These are phyloP conservation scores for Mechanitis mazaeus DNA, from an alignment of 2,888 invertebrate species.

Conservation along the genomic window DNA sequence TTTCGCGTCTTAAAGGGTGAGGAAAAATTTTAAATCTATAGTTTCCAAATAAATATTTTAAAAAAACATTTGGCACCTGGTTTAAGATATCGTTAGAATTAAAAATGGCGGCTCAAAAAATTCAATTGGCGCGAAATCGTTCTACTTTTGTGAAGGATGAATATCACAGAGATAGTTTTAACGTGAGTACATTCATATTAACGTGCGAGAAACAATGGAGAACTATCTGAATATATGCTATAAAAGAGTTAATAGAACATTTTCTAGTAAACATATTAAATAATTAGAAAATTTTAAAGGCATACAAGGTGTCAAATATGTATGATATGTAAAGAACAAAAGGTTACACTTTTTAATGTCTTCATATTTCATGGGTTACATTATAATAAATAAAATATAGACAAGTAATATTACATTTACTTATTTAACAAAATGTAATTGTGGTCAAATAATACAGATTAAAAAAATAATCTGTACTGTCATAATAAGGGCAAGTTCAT, in stretches of 20 bases:
- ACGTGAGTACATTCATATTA: slow-evolving; percentile 27
- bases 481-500: too few species aligned
- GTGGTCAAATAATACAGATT: too few species aligned
- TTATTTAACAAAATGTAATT: too few species aligned
- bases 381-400: too few species aligned
- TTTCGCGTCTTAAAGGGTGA: slow-evolving; percentile 19
- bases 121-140: slow-evolving; percentile 36
- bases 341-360: too few species aligned
- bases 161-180: slow-evolving; percentile 55
- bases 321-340: too few species aligned
- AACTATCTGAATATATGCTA: slow-evolving; percentile 7
- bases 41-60: slow-evolving; percentile 4
- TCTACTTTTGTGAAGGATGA: slow-evolving; percentile 41
- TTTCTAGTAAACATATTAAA: too few species aligned
- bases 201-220: slow-evolving; percentile 14
- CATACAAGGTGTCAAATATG: too few species aligned
- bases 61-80: slow-evolving; percentile 26
- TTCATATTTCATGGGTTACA: too few species aligned
- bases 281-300: too few species aligned
- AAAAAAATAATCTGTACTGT: too few species aligned
- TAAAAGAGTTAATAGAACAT: neutral
- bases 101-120: slow-evolving; percentile 9
- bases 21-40: slow-evolving; percentile 7
- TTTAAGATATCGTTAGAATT: slow-evolving; percentile 11
- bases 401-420: too few species aligned